Conservation (phyloP, 2,888 invertebrate species). For the Alsophila aescularia region DNA sequence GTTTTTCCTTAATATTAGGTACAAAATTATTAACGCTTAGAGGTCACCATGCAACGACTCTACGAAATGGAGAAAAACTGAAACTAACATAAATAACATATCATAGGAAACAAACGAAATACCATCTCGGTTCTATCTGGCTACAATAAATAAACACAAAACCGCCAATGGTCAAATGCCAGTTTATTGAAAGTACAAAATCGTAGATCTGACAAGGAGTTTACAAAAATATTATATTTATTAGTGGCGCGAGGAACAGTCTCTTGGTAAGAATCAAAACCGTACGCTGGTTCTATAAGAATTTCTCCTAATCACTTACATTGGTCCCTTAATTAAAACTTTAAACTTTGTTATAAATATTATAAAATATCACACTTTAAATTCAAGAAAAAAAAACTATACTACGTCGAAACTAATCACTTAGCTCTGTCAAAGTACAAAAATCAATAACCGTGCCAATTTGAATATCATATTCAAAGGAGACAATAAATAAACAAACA, state of each 20-base stretch:
- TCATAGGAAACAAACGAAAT: conserved; percentile 59
- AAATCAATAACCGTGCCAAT: conserved; percentile 81
- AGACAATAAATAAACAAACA: conserved; percentile 83
- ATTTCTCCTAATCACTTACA: conserved; percentile 82
- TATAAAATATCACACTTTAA: conserved; percentile 85
- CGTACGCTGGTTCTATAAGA: conserved; percentile 73
- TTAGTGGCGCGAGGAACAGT: conserved; percentile 68
- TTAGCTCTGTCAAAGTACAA: conserved; percentile 82
- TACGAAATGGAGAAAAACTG: conserved; percentile 74
- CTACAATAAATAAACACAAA: conserved; percentile 72
- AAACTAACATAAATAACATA: conserved; percentile 53
- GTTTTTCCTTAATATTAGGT: conserved; percentile 76
- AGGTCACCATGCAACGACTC: conserved; percentile 77
- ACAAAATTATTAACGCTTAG: conserved; percentile 80
- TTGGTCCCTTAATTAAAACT: conserved; percentile 84
- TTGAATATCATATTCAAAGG: conserved; percentile 80
- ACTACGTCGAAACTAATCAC: conserved; percentile 79
- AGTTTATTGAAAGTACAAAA: conserved; percentile 73
- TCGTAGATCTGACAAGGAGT: conserved; percentile 64
- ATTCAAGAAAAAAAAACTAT: conserved; percentile 80
- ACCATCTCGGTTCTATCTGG: conserved; percentile 60
- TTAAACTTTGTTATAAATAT: conserved; percentile 83
- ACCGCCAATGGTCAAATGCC: conserved; percentile 65
- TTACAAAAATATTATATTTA: conserved; percentile 62
- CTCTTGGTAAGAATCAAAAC: conserved; percentile 70